Evolutionary conservation across 2,888 invertebrate genomes (phyloP), one percentile per base, ranked within the genome.

Genomic region (Nycteola revayana): DNA sequence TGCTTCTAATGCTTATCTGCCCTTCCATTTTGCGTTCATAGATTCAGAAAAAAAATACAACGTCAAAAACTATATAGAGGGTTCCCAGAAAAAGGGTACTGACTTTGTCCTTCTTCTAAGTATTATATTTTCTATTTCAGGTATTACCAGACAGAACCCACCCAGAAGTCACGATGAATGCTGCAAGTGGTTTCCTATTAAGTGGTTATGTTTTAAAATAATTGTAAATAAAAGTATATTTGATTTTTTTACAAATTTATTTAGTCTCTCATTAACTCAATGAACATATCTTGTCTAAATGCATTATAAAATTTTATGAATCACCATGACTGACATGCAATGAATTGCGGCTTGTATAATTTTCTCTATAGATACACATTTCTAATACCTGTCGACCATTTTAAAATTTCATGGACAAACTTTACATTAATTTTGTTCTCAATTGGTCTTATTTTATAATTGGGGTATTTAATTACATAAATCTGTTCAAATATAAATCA

Each of bases 101-200:
- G n/a, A n/a, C n/a, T n/a, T n/a, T n/a, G n/a, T n/a, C n/a, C n/a
- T n/a, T n/a, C n/a, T n/a, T n/a, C n/a, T 21, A 21, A n/a, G 21
- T 7, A 27, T 35, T 36, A 39, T 47, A 49, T 36, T 46, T 81
- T n/a, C n/a, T n/a, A n/a, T n/a, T n/a, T 7, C 71, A 89, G 89
- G 76, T 89, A 17, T 81, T 97, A 44, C 93, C 95, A 1, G 94
- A 96, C 49, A 91, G 99, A 73, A 98, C 98, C 9, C 99, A 99
- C 90, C 99, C 99, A 1, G 94, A 96, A 70, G 96, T 98, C 20
- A 92, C 92, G 59, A 98, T 98, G 94, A 95, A 93, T 69, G 94
- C 93, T 26, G 92, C 92, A 39, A 95, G 98, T 65, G 99, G 99
- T 1, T 98, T 94, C 80, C 81, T 99, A 42, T 85, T 99, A 49